phyloP scores from a whole-genome alignment of 2,113 vertebrate genomes.

The Bungarus multicinctus region DNA sequence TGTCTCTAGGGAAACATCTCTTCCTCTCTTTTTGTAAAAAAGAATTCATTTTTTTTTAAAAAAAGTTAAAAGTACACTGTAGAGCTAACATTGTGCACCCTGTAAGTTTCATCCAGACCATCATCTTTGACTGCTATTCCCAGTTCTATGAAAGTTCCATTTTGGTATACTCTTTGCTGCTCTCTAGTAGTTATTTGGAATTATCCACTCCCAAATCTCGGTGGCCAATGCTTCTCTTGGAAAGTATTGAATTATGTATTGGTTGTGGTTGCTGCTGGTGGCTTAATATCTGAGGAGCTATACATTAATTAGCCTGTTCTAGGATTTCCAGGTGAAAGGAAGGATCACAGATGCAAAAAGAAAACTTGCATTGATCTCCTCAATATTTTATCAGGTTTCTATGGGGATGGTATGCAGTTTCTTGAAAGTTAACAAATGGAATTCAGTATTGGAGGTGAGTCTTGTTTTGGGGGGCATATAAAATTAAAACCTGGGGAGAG shows the following conservation, averaged over 20 bases:
- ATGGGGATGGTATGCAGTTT: neutral
- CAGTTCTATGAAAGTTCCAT: neutral
- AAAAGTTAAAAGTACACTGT: neutral
- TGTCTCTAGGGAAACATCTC: neutral
- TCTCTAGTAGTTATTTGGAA: neutral
- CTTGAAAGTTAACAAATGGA: neutral
- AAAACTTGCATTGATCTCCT: neutral
- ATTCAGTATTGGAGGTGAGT: neutral
- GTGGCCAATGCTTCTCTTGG: neutral
- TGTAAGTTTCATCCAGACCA: neutral
- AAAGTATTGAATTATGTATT: neutral
- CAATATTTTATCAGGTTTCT: neutral
- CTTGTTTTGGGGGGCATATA: neutral
- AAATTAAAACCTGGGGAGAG: neutral
- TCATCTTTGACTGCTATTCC: neutral
- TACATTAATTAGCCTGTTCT: neutral
- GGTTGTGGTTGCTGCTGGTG: neutral
- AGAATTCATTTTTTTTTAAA: neutral
- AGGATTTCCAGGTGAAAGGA: neutral
- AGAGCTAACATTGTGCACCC: neutral
- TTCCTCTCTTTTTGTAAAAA: neutral
- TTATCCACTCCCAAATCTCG: neutral
- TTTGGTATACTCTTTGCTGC: neutral
- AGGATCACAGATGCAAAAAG: neutral
- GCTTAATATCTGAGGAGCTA: neutral